These are phyloP conservation scores for Potamilus streckersoni DNA, from an alignment of 1,140 invertebrate genomes.

Conservation along the genomic window DNA sequence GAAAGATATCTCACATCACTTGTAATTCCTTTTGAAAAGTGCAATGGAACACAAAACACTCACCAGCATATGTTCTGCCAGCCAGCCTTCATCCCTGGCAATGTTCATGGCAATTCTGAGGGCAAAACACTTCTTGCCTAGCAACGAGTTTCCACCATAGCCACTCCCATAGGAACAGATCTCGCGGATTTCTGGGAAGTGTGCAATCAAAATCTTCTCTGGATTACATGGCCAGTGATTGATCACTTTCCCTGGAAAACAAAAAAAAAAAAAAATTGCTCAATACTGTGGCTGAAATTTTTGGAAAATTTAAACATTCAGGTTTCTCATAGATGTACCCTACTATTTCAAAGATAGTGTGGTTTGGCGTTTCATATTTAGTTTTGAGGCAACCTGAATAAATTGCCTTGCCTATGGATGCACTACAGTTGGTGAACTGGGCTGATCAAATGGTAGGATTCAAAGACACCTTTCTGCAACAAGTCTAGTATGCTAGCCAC, in stretches of 20 bases:
- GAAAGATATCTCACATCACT: no score
- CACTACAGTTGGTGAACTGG: no score
- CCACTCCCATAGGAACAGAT: constrained; percentile 95
- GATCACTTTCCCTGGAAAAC: constrained; percentile 64
- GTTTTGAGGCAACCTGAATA: no score
- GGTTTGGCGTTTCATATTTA: no score
- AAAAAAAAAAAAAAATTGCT: neutral
- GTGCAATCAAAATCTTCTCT: constrained; percentile 72
- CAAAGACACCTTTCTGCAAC: no score
- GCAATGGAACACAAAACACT: constrained; percentile 39
- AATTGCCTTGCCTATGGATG: no score
- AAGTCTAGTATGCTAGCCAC: no score
- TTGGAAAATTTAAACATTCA: no score
- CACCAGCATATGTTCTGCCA: constrained; percentile 98
- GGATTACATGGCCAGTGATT: constrained; percentile 98
- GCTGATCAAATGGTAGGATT: no score
- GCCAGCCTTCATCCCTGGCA: constrained; percentile 94
- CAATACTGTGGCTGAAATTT: no score
- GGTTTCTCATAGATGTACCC: neutral
- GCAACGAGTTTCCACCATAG: constrained; percentile 97
- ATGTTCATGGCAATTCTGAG: constrained; percentile 95
- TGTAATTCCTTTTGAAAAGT: no score
- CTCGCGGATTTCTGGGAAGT: constrained; percentile 79
- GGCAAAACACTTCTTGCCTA: constrained; percentile 99
- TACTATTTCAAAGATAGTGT: no score